These are phyloP conservation scores for Machimus rusticus DNA, from an alignment of 2,888 invertebrate species.

Conservation along the genomic window DNA sequence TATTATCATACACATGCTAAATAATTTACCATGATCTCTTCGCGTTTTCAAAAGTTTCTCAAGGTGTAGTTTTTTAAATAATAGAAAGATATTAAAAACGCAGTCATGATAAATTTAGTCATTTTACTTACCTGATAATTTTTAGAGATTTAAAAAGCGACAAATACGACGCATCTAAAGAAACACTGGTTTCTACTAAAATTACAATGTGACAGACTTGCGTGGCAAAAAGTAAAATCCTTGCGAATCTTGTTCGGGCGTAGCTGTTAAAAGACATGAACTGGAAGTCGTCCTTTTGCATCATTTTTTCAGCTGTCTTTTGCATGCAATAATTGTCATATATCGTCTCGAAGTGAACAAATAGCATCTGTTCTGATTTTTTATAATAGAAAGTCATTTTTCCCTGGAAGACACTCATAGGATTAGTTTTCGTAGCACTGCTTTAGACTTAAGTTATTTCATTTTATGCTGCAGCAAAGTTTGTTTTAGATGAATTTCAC, in stretches of 20 bases:
- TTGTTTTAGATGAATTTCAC: background rate
- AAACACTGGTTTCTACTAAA: conserved; percentile 63
- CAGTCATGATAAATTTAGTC: background rate
- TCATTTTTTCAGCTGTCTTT: conserved; percentile 52
- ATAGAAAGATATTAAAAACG: background rate
- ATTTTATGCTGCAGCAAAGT: too few species aligned
- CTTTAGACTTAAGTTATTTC: background rate
- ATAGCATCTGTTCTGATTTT: conserved; percentile 64
- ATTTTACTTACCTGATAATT: conserved; percentile 70
- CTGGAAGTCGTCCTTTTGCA: conserved; percentile 62
- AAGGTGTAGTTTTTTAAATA: background rate
- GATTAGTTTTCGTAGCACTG: background rate
- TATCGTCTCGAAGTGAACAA: conserved; percentile 65
- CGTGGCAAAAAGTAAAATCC: conserved; percentile 77
- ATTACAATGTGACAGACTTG: conserved; percentile 82
- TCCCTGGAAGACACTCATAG: conserved; percentile 59
- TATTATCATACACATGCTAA: conserved; percentile 18
- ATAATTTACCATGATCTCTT: background rate
- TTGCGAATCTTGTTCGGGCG: conserved; percentile 65
- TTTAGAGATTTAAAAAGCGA: conserved; percentile 84
- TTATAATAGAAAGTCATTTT: conserved; percentile 69
- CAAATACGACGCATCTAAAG: conserved; percentile 82
- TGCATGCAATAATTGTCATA: conserved; percentile 57
- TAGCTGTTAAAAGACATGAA: conserved; percentile 57
- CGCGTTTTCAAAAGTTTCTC: background rate